A percentile compares a stretch with the other conserved stretches of the same genome.
Conservation (phyloP, 1,140 invertebrate genomes). For the Drosophila burlai region DNA sequence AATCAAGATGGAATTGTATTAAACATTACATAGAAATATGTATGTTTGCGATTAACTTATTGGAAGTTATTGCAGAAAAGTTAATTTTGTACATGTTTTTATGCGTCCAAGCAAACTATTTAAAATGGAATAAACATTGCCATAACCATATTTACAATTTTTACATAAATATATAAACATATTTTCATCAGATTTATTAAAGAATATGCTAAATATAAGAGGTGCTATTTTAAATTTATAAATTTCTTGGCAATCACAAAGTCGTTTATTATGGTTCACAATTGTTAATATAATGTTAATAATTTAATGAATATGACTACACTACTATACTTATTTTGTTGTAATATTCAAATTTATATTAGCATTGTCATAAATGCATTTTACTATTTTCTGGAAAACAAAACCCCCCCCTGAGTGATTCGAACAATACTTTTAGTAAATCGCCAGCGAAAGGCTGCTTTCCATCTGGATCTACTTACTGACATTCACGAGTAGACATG, state of each 20-base stretch:
- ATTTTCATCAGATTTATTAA: too few species aligned
- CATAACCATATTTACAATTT: too few species aligned
- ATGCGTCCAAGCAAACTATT: not conserved
- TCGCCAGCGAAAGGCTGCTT: slow-evolving; percentile 23
- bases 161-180: too few species aligned
- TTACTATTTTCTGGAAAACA: not conserved
- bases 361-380: not conserved
- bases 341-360: not conserved
- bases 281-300: not conserved
- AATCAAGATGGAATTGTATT: not conserved
- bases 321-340: not conserved
- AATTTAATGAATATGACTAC: not conserved
- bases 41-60: not conserved
- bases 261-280: not conserved
- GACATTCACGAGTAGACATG: slow-evolving; percentile 23
- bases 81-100: not conserved
- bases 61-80: not conserved
- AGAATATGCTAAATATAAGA: too few species aligned
- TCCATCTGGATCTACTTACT: slow-evolving; percentile 45
- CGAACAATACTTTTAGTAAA: slow-evolving; percentile 16
- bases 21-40: not conserved
- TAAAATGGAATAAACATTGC: not conserved
- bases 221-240: not conserved
- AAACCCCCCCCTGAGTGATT: not conserved
- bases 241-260: not conserved